Percentiles rank a stretch among this genome's conserved stretches.
phyloP scores from a whole-genome alignment of 1,140 invertebrate genomes.

The Euglossa dilemma region DNA sequence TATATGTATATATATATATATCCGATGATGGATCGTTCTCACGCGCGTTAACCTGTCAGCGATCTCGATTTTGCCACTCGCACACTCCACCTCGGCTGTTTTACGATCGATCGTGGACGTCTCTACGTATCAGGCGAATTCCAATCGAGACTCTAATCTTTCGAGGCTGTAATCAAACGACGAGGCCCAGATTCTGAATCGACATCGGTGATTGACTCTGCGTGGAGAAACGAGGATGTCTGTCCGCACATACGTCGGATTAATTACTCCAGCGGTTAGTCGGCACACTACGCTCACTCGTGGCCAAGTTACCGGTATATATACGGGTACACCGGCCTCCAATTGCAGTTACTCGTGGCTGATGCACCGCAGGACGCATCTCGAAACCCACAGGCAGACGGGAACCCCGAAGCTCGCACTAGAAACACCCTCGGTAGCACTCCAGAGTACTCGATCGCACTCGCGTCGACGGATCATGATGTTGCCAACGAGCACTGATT shows the following conservation, averaged over 20 bases:
- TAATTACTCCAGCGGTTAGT: slow-evolving; percentile 61
- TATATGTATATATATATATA: not conserved
- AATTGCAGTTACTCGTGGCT: slow-evolving; percentile 62
- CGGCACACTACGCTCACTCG: slow-evolving; percentile 51
- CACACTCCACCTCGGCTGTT: not conserved
- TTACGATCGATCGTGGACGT: not conserved
- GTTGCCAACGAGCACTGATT: slow-evolving; percentile 69
- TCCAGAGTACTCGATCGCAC: slow-evolving; percentile 66
- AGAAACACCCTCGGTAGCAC: slow-evolving; percentile 61
- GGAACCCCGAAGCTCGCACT: slow-evolving; percentile 57
- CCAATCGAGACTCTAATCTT: slow-evolving; percentile 25
- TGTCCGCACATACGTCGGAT: slow-evolving; percentile 62
- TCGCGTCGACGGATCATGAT: slow-evolving; percentile 65
- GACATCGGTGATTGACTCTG: slow-evolving; percentile 40
- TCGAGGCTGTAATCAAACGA: slow-evolving; percentile 27
- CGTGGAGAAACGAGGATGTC: slow-evolving; percentile 31
- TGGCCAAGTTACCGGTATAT: slow-evolving; percentile 48
- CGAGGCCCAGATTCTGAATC: slow-evolving; percentile 9
- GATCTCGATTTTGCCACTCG: not conserved
- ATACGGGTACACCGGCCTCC: slow-evolving; percentile 45
- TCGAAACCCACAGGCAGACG: slow-evolving; percentile 63
- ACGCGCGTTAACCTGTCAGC: not conserved
- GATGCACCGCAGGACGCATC: slow-evolving; percentile 60
- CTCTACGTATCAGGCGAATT: slow-evolving; percentile 8
- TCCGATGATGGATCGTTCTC: slow-evolving; percentile 1